phyloP scores from a whole-genome alignment of 2,888 invertebrate genomes.

The Melipona beecheii region DNA sequence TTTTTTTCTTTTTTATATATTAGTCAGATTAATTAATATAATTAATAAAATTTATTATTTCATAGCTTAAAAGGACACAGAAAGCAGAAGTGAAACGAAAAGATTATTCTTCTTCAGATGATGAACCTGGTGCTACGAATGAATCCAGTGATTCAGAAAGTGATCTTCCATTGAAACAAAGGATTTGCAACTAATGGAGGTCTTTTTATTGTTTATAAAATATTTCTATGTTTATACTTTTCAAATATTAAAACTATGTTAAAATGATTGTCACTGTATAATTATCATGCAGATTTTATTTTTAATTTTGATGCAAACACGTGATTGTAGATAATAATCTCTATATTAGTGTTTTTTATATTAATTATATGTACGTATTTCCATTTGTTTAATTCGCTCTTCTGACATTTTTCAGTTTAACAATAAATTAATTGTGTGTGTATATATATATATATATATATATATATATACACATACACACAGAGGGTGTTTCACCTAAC shows the following conservation, averaged over 20 bases:
- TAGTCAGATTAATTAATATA: neutral
- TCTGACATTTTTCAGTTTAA: neutral
- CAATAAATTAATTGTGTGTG: conserved; percentile 23
- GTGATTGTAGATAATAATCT: conserved; percentile 35
- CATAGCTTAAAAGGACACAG: conserved; percentile 61
- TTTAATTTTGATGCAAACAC: conserved; percentile 37
- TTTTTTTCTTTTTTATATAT: neutral
- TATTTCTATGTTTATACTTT: conserved; percentile 20
- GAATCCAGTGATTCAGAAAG: conserved; percentile 79
- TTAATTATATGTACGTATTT: conserved; percentile 26
- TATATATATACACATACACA: no score
- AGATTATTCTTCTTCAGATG: conserved; percentile 64
- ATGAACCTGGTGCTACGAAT: conserved; percentile 58
- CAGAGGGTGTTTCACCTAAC: no score
- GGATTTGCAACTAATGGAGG: conserved; percentile 74
- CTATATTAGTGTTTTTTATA: conserved; percentile 46
- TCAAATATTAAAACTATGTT: conserved; percentile 5
- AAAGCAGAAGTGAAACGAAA: conserved; percentile 54
- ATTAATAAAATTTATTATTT: conserved; percentile 28
- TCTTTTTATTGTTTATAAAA: conserved; percentile 35
- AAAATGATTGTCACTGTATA: conserved; percentile 20
- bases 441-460: neutral
- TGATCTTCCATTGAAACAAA: conserved; percentile 75
- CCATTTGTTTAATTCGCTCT: conserved; percentile 28
- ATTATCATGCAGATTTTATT: conserved; percentile 22